Evolutionary conservation across 2,797 vertebrate species (phyloP), one percentile per base, ranked within the genome.

Genomic region (Alauda arvensis): DNA sequence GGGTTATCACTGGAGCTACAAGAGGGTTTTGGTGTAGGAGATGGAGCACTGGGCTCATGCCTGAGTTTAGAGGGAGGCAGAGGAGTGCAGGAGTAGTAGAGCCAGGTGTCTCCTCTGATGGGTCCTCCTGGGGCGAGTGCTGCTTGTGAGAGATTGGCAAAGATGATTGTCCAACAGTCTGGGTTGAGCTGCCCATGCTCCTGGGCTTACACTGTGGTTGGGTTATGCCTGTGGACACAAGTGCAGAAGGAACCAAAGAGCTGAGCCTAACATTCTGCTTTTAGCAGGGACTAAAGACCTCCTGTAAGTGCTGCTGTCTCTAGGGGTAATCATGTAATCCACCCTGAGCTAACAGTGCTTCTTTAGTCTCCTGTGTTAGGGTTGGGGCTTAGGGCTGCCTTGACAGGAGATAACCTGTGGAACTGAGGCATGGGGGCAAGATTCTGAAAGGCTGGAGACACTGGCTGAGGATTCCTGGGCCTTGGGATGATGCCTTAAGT

Each of bases 271-370:
- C 11, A 20, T 13, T 16, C 34, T 63, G 59, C 24, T 25, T 25
- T 63, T 10, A 63, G 11, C 42, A 33, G 21, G 49, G 34, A 14
- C 29, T 40, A 8, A 20, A 71, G 19, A 10, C 42, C 34, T 71
- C 17, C 67, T 71, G 34, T 11, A 14, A 55, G 34, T 17, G 17
- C 67, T 63, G 24, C 57, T 55, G 49, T 48, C 42, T 48, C 29
- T 14, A 24, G 31, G 57, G 42, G 17, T 9, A 8, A 24, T 6
- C 0, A 1, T 45, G 40, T 18, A 4, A 62, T 8, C 25, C 51
- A 49, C 5, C 25, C 51, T 56, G 68, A 56, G 31, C 25, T 34
- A 18, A 11, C 4, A 42, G 34, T 6, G 59, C 51, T 34, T 34
- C 51, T 21, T 14, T 10, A 9, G 26, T 7, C 51, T 42, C 51